Conservation (phyloP, 2,888 invertebrate genomes). For the Mesoligia furuncula region DNA sequence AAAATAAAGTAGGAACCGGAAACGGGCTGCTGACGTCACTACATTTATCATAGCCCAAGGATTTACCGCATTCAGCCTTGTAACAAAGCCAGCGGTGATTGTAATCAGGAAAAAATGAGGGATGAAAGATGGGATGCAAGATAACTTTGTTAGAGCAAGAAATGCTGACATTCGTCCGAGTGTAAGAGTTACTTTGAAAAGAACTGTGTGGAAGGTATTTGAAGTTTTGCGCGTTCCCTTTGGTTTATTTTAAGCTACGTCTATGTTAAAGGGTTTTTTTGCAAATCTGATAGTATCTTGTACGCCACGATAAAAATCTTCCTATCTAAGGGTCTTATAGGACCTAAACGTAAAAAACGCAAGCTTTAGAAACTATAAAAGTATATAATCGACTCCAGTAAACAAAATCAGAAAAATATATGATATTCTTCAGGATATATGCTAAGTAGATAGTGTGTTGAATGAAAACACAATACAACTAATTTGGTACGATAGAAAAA, state of each 20-base stretch:
- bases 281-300: neutral
- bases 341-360: too few species aligned
- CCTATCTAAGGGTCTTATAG: too few species aligned
- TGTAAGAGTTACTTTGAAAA: conserved; percentile 24
- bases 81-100: conserved; percentile 58
- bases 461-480: too few species aligned
- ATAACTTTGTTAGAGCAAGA: conserved; percentile 38
- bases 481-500: too few species aligned
- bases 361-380: too few species aligned
- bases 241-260: neutral
- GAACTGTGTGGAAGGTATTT: conserved; percentile 4
- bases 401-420: too few species aligned
- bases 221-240: neutral
- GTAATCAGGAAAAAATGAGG: conserved; percentile 61
- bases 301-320: neutral
- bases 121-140: conserved; percentile 51
- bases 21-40: conserved; percentile 40
- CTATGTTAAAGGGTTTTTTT: neutral
- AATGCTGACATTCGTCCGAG: conserved; percentile 35
- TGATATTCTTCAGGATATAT: too few species aligned
- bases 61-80: conserved; percentile 46
- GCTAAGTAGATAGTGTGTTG: too few species aligned
- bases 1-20: conserved; percentile 43
- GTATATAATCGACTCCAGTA: too few species aligned
- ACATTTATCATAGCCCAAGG: conserved; percentile 56